Evolutionary conservation across 2,888 invertebrate species (phyloP).

Genomic region (Sphaerophoria taeniata): DNA sequence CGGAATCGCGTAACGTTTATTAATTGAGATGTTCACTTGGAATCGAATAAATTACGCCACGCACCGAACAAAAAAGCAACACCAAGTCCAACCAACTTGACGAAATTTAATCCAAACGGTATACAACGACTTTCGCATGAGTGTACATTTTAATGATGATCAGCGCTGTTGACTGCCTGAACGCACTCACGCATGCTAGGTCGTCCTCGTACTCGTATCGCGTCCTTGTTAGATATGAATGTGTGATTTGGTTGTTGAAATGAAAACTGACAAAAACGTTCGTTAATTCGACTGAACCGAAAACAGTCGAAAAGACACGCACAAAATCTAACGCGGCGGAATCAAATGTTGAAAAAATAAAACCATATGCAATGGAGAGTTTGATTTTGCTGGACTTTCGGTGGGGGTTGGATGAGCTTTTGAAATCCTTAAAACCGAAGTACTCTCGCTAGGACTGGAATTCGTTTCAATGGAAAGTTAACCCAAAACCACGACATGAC

Average conservation of each 20-base stretch:
- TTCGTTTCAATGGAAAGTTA: constrained; percentile 47
- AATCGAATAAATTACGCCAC: constrained; percentile 63
- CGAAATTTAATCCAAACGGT: constrained; percentile 52
- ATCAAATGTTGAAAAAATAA: constrained; percentile 56
- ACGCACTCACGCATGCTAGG: constrained; percentile 51
- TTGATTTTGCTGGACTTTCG: constrained; percentile 28
- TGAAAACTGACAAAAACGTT: constrained; percentile 13
- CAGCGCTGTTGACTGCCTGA: constrained; percentile 31
- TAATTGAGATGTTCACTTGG: constrained; percentile 72
- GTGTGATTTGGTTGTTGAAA: too few relatives aligned
- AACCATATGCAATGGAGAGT: constrained; percentile 51
- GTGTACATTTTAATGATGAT: constrained; percentile 62
- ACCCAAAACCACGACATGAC: constrained; percentile 1
- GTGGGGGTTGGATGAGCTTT: background rate
- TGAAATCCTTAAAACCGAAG: constrained; percentile 54
- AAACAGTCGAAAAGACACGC: constrained; percentile 48
- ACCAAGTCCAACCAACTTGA: constrained; percentile 51
- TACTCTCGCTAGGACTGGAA: constrained; percentile 61
- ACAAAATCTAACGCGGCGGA: constrained; percentile 4
- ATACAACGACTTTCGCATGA: constrained; percentile 59
- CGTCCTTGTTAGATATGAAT: too few relatives aligned
- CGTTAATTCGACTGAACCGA: constrained; percentile 48
- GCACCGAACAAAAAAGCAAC: background rate
- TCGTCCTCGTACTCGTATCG: too few relatives aligned
- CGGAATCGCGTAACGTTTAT: constrained; percentile 63